Base-by-base conservation (phyloP, 37 sponge, comb jelly and placozoan genomes). In the Petrosia ficiformis region DNA sequence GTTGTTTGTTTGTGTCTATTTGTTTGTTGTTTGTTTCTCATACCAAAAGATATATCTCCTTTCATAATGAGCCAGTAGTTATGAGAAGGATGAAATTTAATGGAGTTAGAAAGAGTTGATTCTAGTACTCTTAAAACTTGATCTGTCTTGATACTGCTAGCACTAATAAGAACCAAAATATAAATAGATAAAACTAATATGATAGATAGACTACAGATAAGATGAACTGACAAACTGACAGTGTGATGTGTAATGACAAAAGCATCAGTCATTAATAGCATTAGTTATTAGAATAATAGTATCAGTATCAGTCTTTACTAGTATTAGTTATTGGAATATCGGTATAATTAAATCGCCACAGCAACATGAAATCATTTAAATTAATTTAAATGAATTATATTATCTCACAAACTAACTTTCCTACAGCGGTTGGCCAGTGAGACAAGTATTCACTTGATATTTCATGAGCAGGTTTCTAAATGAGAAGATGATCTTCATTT, bases 371-470 rank as follows among this genome's bases (percentile, higher is more conserved):
- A n/a, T n/a, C n/a, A n/a, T n/a, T n/a, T n/a, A n/a, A n/a, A n/a
- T n/a, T n/a, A n/a, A n/a, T n/a, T n/a, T n/a, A n/a, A n/a, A n/a
- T n/a, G n/a, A n/a, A n/a, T n/a, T n/a, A n/a, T n/a, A n/a, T n/a
- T n/a, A n/a, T n/a, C 32, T 2, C 2, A 44, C 36, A 14, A 0
- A 80, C 86, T 68, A 42, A 90, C 90, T 69, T 84, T 33, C 90
- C 86, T 71, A 90, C 72, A 34, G 81, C 90, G 43, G 90, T 90
- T 37, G 90, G 90, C 90, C 90, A 90, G 65, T 90, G 74, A 39
- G 33, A 59, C 35, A 39, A 44, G 25, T 52, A 79, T 26, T 86
- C 88, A 42, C 48, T 70, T 30, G 56, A 29, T 3, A 86, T 69
- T 16, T 87, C 88, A 70, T 67, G 66, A 8, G 70, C 74, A 32